These are phyloP conservation scores for Phylloscopus whistleri DNA, from an alignment of 2,113 vertebrate species.

Conservation along the genomic window DNA sequence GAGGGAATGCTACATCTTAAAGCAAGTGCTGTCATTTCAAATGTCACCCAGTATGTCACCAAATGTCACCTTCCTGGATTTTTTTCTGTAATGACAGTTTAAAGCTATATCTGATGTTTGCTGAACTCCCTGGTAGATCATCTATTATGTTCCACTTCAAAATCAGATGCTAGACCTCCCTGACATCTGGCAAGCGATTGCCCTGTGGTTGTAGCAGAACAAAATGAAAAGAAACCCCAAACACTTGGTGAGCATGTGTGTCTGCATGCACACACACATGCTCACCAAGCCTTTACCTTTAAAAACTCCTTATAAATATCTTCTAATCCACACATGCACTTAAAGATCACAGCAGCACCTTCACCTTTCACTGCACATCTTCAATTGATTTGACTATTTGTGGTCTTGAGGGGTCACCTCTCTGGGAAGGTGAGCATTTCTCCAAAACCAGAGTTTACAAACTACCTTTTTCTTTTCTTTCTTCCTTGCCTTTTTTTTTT, in stretches of 20 bases:
- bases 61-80: slow-evolving; percentile 54
- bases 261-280: fast-evolving
- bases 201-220: background rate
- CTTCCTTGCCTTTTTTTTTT: too few relatives aligned
- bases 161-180: slow-evolving; percentile 21
- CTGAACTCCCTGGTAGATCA: slow-evolving; percentile 51
- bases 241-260: too few relatives aligned
- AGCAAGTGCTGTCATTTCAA: slow-evolving; percentile 45
- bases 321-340: background rate
- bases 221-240: background rate
- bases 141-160: slow-evolving; percentile 38
- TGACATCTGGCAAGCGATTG: slow-evolving; percentile 21
- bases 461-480: too few relatives aligned
- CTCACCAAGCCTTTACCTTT: background rate
- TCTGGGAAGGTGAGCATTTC: background rate
- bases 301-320: background rate
- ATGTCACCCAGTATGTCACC: slow-evolving; percentile 61
- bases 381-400: background rate
- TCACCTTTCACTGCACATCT: background rate
- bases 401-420: background rate
- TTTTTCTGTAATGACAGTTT: slow-evolving; percentile 50
- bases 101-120: slow-evolving; percentile 46
- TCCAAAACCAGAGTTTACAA: background rate
- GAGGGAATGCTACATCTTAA: slow-evolving; percentile 28
- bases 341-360: background rate